Evolutionary conservation across 2,797 vertebrate species (phyloP).

Genomic region (Sebastes minor): DNA sequence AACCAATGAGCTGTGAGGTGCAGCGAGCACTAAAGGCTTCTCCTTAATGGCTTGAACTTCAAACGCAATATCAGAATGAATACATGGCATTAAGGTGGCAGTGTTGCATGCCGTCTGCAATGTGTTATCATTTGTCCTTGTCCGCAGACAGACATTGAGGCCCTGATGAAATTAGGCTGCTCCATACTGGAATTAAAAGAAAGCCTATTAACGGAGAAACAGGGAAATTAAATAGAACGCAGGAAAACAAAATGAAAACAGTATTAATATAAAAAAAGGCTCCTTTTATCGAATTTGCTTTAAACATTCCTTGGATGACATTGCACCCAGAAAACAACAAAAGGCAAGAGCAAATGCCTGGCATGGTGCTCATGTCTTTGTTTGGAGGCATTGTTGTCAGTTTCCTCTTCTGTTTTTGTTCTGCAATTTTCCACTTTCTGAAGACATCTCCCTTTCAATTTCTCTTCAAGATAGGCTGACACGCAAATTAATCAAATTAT

Average conservation of each 20-base stretch:
- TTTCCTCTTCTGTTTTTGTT: conserved; percentile 48
- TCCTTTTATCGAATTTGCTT: conserved; percentile 38
- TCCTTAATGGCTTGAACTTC: conserved; percentile 91
- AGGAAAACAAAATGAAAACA: not conserved
- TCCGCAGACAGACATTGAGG: conserved; percentile 85
- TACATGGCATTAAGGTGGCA: conserved; percentile 91
- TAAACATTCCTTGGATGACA: conserved; percentile 28
- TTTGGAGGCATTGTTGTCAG: conserved; percentile 44
- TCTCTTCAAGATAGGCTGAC: conserved; percentile 54
- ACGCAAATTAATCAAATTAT: conserved; percentile 71
- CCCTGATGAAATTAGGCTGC: conserved; percentile 86
- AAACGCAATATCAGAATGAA: conserved; percentile 91
- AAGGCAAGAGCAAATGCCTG: not conserved
- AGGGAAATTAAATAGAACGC: conserved; percentile 10
- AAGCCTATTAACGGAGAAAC: conserved; percentile 79
- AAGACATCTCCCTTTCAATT: conserved; percentile 47
- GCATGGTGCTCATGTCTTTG: conserved; percentile 34
- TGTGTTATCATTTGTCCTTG: conserved; percentile 93
- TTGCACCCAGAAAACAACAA: conserved; percentile 27
- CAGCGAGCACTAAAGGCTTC: conserved; percentile 83
- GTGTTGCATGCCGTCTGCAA: conserved; percentile 88
- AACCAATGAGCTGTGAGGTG: conserved; percentile 92
- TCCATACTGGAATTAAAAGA: conserved; percentile 77
- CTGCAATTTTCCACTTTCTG: conserved; percentile 46
- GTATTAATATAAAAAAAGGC: not conserved